Conservation (phyloP, 1,140 invertebrate genomes). For the Tyrophagus putrescentiae region DNA sequence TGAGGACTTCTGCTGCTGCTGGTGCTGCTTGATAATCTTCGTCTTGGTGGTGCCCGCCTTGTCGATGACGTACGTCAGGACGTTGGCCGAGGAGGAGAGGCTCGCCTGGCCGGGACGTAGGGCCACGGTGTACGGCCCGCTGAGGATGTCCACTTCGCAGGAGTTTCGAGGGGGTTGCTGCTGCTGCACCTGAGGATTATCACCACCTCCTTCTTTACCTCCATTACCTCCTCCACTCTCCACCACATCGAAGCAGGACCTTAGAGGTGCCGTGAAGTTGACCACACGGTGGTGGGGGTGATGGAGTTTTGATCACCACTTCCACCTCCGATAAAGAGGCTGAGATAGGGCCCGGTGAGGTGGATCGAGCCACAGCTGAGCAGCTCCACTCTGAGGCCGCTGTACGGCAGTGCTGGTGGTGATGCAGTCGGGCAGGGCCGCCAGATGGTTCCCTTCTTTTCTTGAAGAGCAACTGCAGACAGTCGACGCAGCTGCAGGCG, state of each 20-base stretch:
- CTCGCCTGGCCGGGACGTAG: neutral
- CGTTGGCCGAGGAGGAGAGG: neutral
- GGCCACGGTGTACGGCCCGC: neutral
- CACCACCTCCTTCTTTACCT: too few species aligned
- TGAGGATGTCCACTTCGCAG: neutral
- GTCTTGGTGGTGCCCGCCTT: too few species aligned
- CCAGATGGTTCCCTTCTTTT: too few species aligned
- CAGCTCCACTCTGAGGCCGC: neutral
- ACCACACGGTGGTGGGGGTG: too few species aligned
- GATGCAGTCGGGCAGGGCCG: neutral
- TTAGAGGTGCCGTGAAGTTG: too few species aligned
- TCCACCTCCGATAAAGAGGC: neutral
- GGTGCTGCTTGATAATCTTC: too few species aligned
- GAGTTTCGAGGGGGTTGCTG: too few species aligned
- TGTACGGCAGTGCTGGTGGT: neutral
- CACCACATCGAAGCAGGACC: too few species aligned
- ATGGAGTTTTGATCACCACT: too few species aligned
- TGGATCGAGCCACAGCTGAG: neutral
- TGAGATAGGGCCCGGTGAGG: neutral
- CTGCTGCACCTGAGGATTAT: too few species aligned
- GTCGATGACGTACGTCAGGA: neutral
- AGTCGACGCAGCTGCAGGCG: neutral
- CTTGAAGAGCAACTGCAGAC: neutral
- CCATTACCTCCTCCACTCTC: too few species aligned
- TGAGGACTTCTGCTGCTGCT: too few species aligned